phyloP scores from a whole-genome alignment of 2,113 vertebrate genomes.

The Ciconia stormi region DNA sequence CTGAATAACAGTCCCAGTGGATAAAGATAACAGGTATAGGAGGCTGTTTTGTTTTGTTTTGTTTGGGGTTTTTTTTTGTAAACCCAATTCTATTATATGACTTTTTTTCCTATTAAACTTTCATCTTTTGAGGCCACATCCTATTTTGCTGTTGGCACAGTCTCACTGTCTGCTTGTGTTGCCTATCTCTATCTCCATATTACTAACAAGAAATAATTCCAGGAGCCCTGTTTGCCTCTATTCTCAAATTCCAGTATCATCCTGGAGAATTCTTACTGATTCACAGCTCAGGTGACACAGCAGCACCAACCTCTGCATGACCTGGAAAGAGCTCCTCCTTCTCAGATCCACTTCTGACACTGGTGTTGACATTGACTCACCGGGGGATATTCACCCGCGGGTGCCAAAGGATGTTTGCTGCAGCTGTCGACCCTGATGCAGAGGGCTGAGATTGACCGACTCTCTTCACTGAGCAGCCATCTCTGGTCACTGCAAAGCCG shows the following conservation, averaged over 20 bases:
- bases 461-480: neutral
- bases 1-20: neutral
- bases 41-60: neutral
- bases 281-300: neutral
- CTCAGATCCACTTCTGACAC: neutral
- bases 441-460: neutral
- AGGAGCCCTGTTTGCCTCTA: neutral
- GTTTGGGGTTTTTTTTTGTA: neutral
- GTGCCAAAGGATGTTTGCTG: neutral
- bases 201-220: neutral
- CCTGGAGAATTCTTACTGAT: neutral
- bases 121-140: neutral
- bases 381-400: rapidly evolving
- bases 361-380: neutral
- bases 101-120: neutral
- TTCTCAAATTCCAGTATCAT: neutral
- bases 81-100: neutral
- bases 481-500: neutral
- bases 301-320: neutral
- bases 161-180: neutral
- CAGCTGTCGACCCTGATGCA: neutral
- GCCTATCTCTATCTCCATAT: neutral
- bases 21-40: neutral
- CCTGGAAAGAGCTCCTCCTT: neutral
- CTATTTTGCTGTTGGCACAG: neutral